Evolutionary conservation across 2,888 invertebrate genomes (phyloP), one percentile per base, ranked within the genome.

Genomic region (Prostheceraeus crozeri): DNA sequence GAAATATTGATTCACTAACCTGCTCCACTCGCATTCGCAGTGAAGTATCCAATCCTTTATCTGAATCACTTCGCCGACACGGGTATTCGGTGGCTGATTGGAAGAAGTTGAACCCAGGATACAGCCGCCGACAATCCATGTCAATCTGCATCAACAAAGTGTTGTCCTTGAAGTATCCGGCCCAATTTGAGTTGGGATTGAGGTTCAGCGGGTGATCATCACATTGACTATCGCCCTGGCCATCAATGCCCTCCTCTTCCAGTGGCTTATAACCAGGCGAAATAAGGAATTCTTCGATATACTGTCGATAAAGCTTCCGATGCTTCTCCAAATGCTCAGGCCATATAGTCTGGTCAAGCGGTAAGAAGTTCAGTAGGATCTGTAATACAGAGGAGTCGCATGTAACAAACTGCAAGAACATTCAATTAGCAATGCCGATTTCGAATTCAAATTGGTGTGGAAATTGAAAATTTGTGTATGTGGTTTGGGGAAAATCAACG

Each of bases 121-220:
- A 91, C 1, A 94, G 78, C 56, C 94, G 82, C 66, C 83, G 78
- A 51, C 91, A 93, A 77, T 94, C 93, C 76, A 94, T 96, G 76
- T 96, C 94, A 68, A 98, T 96, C 81, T 98, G 98, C 40, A 93
- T 77, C 35, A 98, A 79, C 62, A 94, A 90, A 78, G 96, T 93
- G 76, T 98, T 98, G 75, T 98, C 96, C 74, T 86, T 88, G 77
- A 98, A 98, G 76, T 85, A 96, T 1, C 85, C 85, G 69, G 85
- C 85, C 98, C 98, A 98, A 51, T 89, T 85, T 73, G 93, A 93
- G 67, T 89, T 87, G 0, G 94, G 91, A 68, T 87, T 88, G n/a
- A 87, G 84, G 74, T 87, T 93, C 55, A 98, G 78, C 0, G 96
- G 98, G 82, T 98, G 87, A 75, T 45, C n/a, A n/a, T n/a, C 33